Evolutionary conservation across 2,113 vertebrate genomes (phyloP).

Genomic region (Malurus alboscapulatus): DNA sequence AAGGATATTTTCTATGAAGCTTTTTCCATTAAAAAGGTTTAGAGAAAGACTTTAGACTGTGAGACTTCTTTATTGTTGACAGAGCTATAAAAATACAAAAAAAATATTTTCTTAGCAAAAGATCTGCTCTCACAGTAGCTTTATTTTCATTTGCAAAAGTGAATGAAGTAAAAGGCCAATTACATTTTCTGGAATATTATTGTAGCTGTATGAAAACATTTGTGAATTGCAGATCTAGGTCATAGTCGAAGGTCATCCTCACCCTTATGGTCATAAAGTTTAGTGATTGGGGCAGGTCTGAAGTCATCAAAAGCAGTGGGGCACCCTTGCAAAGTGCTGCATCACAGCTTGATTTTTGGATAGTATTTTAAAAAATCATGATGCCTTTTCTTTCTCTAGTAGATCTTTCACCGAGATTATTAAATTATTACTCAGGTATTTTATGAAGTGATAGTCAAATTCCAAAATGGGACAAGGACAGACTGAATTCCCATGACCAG

Average conservation of each 20-base stretch:
- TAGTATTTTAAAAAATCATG: neutral
- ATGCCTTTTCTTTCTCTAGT: neutral
- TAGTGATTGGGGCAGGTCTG: slow-evolving; percentile 16
- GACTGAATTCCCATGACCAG: neutral
- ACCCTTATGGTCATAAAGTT: slow-evolving; percentile 23
- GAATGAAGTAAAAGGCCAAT: slow-evolving; percentile 46
- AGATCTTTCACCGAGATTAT: neutral
- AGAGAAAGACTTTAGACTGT: slow-evolving; percentile 63
- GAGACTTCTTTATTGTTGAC: slow-evolving; percentile 56
- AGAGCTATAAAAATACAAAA: slow-evolving; percentile 39
- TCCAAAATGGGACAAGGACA: neutral
- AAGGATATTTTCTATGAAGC: slow-evolving; percentile 74
- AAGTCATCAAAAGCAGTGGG: slow-evolving; percentile 25
- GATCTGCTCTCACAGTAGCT: slow-evolving; percentile 52
- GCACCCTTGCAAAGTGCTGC: neutral
- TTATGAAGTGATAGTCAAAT: neutral
- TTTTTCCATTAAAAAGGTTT: slow-evolving; percentile 77
- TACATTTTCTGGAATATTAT: slow-evolving; percentile 44
- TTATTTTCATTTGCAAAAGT: slow-evolving; percentile 65
- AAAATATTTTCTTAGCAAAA: slow-evolving; percentile 50
- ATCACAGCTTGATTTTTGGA: slow-evolving; percentile 40
- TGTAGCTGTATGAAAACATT: slow-evolving; percentile 60
- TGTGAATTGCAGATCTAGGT: slow-evolving; percentile 45
- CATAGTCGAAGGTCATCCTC: slow-evolving; percentile 39
- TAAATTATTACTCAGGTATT: neutral